phyloP scores from a whole-genome alignment of 2,888 invertebrate species.

The Yponomeuta plumbellus region DNA sequence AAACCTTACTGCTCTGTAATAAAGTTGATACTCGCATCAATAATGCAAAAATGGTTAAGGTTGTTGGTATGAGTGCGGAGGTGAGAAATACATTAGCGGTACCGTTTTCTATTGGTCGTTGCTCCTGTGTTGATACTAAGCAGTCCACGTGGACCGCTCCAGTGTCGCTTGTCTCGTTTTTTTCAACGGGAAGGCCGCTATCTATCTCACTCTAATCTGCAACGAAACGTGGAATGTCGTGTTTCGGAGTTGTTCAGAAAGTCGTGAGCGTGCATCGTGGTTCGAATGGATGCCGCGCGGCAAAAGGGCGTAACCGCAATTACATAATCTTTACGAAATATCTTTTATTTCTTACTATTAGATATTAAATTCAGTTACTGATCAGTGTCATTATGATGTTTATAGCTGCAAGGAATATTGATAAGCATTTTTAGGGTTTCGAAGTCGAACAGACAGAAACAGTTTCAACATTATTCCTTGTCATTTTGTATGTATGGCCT shows the following conservation, averaged over 20 bases:
- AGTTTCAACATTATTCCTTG: too few relatives aligned
- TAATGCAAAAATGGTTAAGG: constrained; percentile 56
- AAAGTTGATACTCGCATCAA: constrained; percentile 60
- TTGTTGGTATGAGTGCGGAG: constrained; percentile 74
- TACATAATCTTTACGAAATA: constrained; percentile 25
- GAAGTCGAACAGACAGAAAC: too few relatives aligned
- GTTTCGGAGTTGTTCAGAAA: constrained; percentile 76
- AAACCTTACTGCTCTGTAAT: constrained; percentile 42
- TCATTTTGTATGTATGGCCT: too few relatives aligned
- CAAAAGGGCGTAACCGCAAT: constrained; percentile 45
- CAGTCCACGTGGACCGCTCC: constrained; percentile 75
- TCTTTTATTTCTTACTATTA: constrained; percentile 25
- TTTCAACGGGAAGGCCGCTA: constrained; percentile 64
- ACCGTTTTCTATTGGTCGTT: constrained; percentile 76
- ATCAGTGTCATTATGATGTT: constrained; percentile 32
- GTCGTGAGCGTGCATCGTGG: constrained; percentile 77
- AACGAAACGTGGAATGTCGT: constrained; percentile 77
- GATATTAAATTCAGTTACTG: constrained; percentile 34
- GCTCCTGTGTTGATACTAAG: constrained; percentile 75
- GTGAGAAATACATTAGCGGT: constrained; percentile 78
- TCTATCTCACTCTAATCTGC: constrained; percentile 75
- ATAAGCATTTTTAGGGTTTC: constrained; percentile 55
- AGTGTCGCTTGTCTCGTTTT: constrained; percentile 71
- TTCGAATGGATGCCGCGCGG: constrained; percentile 50
- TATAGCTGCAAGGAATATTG: constrained; percentile 49